phyloP scores from a whole-genome alignment of 2,797 vertebrate genomes.

The Hybognathus amarus region DNA sequence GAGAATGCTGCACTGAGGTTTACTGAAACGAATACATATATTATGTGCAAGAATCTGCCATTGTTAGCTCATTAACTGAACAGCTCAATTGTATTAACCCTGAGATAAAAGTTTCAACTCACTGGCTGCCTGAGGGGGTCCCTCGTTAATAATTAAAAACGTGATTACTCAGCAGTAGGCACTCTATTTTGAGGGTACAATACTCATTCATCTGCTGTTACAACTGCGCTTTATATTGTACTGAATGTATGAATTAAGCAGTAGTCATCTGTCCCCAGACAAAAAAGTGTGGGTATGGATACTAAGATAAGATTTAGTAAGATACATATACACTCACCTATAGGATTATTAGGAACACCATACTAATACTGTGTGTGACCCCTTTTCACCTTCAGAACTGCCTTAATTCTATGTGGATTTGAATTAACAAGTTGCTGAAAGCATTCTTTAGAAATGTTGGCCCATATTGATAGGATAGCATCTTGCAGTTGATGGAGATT shows the following conservation, averaged over 20 bases:
- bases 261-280: not conserved
- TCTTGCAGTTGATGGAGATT: no score
- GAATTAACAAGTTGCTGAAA: no score
- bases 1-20: not conserved
- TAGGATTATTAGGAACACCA: no score
- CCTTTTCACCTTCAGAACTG: no score
- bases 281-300: not conserved
- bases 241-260: conserved; percentile 21
- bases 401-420: no score
- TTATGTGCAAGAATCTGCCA: not conserved
- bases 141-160: conserved; percentile 56
- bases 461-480: no score
- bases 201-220: conserved; percentile 13
- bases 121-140: conserved; percentile 31
- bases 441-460: no score
- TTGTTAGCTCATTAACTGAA: conserved; percentile 4
- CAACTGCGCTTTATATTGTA: not conserved
- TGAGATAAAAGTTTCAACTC: not conserved
- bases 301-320: not conserved
- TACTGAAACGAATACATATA: not conserved
- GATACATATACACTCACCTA: not conserved
- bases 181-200: conserved; percentile 20
- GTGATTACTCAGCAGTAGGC: not conserved
- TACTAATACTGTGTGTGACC: no score
- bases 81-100: not conserved